Evolutionary conservation across 2,888 invertebrate genomes (phyloP).

Genomic region (Pandemis corylana): DNA sequence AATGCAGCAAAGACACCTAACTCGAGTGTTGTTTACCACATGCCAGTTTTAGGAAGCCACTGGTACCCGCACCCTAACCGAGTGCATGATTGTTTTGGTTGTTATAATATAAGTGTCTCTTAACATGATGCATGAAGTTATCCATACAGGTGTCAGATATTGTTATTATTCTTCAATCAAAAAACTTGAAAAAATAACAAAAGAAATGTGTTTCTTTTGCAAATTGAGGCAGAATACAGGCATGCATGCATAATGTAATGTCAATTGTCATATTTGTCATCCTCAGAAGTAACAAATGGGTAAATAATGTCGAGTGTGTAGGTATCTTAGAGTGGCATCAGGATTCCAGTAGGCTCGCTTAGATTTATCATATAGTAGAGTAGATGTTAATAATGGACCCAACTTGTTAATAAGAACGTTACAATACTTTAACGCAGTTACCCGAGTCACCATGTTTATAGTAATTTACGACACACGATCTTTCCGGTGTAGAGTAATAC

Average conservation of each 20-base stretch:
- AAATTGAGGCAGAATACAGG: background rate
- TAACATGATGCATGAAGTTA: conserved; percentile 27
- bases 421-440: background rate
- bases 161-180: background rate
- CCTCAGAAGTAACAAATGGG: conserved; percentile 8
- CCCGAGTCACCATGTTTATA: background rate
- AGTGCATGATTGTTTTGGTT: conserved; percentile 31
- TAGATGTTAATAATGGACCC: background rate
- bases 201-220: background rate
- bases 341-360: background rate
- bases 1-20: conserved; percentile 52
- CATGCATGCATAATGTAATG: background rate
- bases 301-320: conserved; percentile 8
- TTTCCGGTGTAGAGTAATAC: background rate
- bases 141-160: conserved; percentile 6
- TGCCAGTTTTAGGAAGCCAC: conserved; percentile 31
- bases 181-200: background rate
- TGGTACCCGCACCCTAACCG: conserved; percentile 37
- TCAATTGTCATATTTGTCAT: background rate
- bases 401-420: conserved; percentile 8
- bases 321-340: background rate
- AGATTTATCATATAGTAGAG: background rate
- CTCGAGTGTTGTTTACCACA: conserved; percentile 33
- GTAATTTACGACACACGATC: conserved; percentile 30
- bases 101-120: conserved; percentile 1